Evolutionary conservation across 2,888 invertebrate species (phyloP).

Genomic region (Hirudinaria manillensis): DNA sequence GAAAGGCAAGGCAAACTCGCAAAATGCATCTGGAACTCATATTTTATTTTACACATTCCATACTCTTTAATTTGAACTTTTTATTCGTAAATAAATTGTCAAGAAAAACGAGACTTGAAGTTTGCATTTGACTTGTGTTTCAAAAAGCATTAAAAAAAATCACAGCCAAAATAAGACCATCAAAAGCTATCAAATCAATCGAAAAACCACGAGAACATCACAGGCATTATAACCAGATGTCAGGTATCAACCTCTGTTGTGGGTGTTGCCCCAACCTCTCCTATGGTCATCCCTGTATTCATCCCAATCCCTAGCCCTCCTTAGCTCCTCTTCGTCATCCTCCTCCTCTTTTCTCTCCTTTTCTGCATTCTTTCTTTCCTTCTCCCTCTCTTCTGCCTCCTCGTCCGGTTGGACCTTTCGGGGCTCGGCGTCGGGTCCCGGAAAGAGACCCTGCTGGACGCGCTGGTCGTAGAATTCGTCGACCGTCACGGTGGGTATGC

Average conservation of each 20-base stretch:
- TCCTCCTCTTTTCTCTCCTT: conserved; percentile 45
- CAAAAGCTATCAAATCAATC: too few species aligned
- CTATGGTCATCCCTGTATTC: conserved; percentile 49
- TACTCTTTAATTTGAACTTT: too few species aligned
- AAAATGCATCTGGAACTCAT: too few species aligned
- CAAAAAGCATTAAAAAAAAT: too few species aligned
- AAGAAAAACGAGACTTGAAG: too few species aligned
- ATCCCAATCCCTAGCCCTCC: conserved; percentile 47
- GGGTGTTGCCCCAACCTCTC: conserved; percentile 42
- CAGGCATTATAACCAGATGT: too few species aligned
- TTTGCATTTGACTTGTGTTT: too few species aligned
- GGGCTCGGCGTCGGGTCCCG: conserved; percentile 42
- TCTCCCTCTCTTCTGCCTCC: conserved; percentile 44
- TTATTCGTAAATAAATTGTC: too few species aligned
- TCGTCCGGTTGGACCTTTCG: conserved; percentile 46
- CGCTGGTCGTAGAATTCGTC: conserved; percentile 86
- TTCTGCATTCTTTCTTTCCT: conserved; percentile 41
- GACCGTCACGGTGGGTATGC: conserved; percentile 82
- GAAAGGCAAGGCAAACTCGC: too few species aligned
- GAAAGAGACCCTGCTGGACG: conserved; percentile 45
- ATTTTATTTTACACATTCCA: too few species aligned
- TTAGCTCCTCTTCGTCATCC: conserved; percentile 46
- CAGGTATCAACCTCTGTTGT: conserved; percentile 37
- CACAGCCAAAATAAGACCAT: too few species aligned
- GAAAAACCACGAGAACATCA: too few species aligned